Percentiles rank a stretch among this genome's conserved stretches.
These are phyloP conservation scores for Medauroidea extradentata DNA, from an alignment of 1,140 invertebrate species.

Conservation along the genomic window DNA sequence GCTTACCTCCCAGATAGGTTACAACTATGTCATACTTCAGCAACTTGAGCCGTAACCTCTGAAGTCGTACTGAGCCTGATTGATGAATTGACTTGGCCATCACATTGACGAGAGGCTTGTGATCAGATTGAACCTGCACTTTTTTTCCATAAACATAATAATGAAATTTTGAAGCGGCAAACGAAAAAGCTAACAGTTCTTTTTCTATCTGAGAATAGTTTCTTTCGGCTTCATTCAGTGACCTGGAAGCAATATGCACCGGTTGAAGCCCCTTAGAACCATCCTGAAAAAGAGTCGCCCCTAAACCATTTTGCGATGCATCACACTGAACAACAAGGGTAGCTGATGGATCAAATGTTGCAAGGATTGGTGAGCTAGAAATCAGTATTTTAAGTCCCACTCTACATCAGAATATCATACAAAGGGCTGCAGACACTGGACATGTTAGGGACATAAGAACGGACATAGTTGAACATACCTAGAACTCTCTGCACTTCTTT, in stretches of 20 bases:
- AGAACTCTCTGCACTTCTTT: not conserved
- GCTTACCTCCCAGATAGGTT: not conserved
- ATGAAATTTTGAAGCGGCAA: conserved; percentile 22
- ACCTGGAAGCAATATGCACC: conserved; percentile 22
- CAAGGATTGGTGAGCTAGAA: not conserved
- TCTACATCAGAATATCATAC: not conserved
- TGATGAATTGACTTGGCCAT: conserved; percentile 37
- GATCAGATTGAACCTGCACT: conserved; percentile 22
- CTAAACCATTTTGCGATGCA: not conserved
- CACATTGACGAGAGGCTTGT: conserved; percentile 31
- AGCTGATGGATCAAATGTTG: not conserved
- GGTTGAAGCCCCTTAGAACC: conserved; percentile 19
- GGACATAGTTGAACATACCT: conserved; percentile 2
- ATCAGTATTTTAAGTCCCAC: not conserved
- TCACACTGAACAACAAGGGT: not conserved
- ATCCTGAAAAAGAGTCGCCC: not conserved
- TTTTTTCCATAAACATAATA: conserved; percentile 25
- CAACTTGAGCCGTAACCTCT: conserved; percentile 38
- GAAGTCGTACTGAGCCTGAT: conserved; percentile 34
- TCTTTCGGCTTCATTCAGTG: conserved; percentile 28
- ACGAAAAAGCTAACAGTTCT: conserved; percentile 26
- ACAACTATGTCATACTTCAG: conserved; percentile 5
- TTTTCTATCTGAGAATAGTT: conserved; percentile 32
- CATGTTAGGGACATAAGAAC: not conserved
- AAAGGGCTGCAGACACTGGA: not conserved